phyloP scores from a whole-genome alignment of 2,113 vertebrate genomes.

The Chauna torquata region DNA sequence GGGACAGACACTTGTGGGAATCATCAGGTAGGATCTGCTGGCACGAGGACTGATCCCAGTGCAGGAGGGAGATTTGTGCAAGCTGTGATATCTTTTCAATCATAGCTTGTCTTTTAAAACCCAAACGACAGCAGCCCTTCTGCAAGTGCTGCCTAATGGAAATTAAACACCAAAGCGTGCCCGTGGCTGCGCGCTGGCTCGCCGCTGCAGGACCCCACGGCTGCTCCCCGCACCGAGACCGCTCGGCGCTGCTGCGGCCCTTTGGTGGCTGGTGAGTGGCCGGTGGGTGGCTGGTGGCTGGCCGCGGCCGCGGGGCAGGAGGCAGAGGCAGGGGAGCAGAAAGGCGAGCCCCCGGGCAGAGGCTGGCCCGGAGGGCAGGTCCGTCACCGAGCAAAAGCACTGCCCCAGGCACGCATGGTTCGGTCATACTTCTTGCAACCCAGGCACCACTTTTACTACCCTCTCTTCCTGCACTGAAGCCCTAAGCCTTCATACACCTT shows the following conservation, averaged over 20 bases:
- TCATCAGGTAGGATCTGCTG: background rate
- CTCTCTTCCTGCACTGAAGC: background rate
- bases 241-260: no score
- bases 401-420: background rate
- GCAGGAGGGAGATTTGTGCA: background rate
- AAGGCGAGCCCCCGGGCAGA: background rate
- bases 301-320: background rate
- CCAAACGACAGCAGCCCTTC: background rate
- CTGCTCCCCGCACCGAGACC: no score
- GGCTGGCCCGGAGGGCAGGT: background rate
- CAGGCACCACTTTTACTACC: background rate
- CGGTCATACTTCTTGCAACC: background rate
- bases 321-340: background rate
- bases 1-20: background rate
- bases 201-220: no score
- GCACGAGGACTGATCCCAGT: background rate
- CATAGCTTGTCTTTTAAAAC: background rate
- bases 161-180: no score
- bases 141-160: background rate
- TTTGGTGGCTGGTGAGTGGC: no score
- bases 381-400: background rate
- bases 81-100: background rate
- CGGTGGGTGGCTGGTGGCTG: no score
- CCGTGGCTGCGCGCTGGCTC: no score
- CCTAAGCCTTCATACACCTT: background rate